Evolutionary conservation across 2,113 vertebrate species (phyloP).

Genomic region (Mormoops blainvillei): DNA sequence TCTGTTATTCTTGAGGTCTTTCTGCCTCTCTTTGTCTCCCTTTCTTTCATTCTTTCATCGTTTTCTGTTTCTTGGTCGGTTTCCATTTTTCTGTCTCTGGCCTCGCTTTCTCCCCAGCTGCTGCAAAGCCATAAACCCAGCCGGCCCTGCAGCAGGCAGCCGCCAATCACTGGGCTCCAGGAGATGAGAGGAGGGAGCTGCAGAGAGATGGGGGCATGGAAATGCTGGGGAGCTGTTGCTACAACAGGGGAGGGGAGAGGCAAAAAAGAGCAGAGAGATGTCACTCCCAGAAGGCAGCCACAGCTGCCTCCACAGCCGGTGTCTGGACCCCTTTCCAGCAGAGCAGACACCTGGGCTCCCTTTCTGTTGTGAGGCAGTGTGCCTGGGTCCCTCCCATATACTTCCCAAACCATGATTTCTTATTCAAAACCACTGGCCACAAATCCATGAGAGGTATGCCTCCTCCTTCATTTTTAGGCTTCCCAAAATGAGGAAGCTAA

Average conservation of each 20-base stretch:
- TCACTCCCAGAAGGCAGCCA: conserved; percentile 10
- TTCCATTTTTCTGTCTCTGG: conserved; percentile 67
- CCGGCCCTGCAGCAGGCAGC: conserved; percentile 71
- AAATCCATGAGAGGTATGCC: neutral
- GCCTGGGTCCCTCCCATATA: neutral
- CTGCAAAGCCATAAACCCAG: conserved; percentile 70
- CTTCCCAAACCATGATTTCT: neutral
- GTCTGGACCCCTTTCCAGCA: neutral
- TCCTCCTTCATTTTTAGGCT: neutral
- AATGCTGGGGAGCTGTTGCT: conserved; percentile 54
- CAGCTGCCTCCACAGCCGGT: neutral
- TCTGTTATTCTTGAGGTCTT: neutral
- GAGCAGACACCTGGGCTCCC: neutral
- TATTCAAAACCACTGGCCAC: neutral
- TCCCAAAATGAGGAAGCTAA: neutral
- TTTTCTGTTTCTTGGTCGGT: conserved; percentile 51
- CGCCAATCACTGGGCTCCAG: conserved; percentile 64
- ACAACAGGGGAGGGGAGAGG: conserved; percentile 12
- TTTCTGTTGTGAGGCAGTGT: neutral
- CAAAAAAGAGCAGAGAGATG: conserved; percentile 33
- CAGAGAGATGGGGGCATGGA: conserved; percentile 4
- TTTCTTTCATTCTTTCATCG: neutral
- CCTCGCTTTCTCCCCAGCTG: conserved; percentile 60
- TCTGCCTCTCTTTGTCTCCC: conserved; percentile 3
- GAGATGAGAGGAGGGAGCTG: conserved; percentile 44